Base-by-base conservation (phyloP, 2,888 invertebrate species). In the Bugula neritina region DNA sequence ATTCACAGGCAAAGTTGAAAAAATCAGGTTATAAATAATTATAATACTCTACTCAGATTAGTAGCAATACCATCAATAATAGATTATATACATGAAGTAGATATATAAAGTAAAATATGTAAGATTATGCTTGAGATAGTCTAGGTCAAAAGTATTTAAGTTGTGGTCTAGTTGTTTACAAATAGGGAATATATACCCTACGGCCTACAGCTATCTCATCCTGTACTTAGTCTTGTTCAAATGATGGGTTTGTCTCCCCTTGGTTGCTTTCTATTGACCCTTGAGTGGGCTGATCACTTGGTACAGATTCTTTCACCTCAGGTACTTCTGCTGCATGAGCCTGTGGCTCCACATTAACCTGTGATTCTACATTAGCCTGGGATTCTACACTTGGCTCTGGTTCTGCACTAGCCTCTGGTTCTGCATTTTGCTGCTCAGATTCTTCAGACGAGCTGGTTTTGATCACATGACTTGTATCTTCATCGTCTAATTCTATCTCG, bases 171-270 rank as follows among this genome's bases (percentile, higher is more conserved):
- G 17, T 43, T 43, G 43, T 43, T 43, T 43, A 17, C 17, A 10
- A 43, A 43, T 43, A 43, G 17, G 43, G 43, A 43, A 10, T 43
- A 43, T 43, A 17, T n/a, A n/a, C n/a, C n/a, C n/a, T n/a, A n/a
- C n/a, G n/a, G n/a, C n/a, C n/a, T n/a, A n/a, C n/a, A n/a, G n/a
- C n/a, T n/a, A n/a, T n/a, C n/a, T 63, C 63, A 13, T 5, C 31
- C 31, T 63, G 63, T n/a, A n/a, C n/a, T n/a, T n/a, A n/a, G n/a
- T n/a, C n/a, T n/a, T n/a, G n/a, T n/a, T n/a, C n/a, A n/a, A 63
- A 63, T 31, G 63, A 63, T 17, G 63, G 63, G n/a, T 63, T 63
- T 63, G 31, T 31, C 31, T 63, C 63, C 63, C 63, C 63, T 31
- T 63, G 13, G 5, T n/a, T n/a, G 23, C 5, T 27, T 63, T 63